Base-by-base conservation (phyloP, 2,888 invertebrate species). In the Synergus itoensis region DNA sequence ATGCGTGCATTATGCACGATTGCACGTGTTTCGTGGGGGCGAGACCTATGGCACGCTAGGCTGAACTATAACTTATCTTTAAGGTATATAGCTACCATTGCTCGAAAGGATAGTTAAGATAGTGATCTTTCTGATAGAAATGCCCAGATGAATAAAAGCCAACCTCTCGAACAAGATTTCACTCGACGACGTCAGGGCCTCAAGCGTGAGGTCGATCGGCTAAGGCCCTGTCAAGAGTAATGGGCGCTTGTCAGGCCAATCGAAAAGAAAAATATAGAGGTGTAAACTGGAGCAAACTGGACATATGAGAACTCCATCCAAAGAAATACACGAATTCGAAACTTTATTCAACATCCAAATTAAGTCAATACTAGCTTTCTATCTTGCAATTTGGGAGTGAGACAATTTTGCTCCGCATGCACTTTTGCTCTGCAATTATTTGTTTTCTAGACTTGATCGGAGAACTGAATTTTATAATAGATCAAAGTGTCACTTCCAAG, bases 1-100 rank as follows among this genome's bases (percentile, higher is more conserved):
- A 80, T 80, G 80, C 76, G 76, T 78, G 76, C 62, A 77, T 28
- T 78, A 78, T 69, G 43, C 36, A n/a, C 1, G 1, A 48, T n/a
- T 43, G 48, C 43, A 67, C 36, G 73, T 53, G 14, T 73, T 21
- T 45, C 76, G 76, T 78, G 76, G 78, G 73, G 64, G 77, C 57
- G 75, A 76, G 75, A 76, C 40, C 75, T 76, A n/a, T 41, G 21
- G 36, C 7, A 60, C 36, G 57, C 18, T 4, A 57, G 43, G 14
- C 36, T 36, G 36, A 36, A 36, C 60, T 60, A 62, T n/a, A n/a
- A n/a, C 60, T 76, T 76, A 76, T 76, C 60, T 76, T 18, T 14
- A 45, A 14, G 28, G 36, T 36, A 36, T 36, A 36, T 36, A 75
- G 75, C 75, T 75, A 60, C 48, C 36, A 18, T 48, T 67, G 67